Conservation (phyloP, 1,140 invertebrate genomes). For the Penaeus japonicus region DNA sequence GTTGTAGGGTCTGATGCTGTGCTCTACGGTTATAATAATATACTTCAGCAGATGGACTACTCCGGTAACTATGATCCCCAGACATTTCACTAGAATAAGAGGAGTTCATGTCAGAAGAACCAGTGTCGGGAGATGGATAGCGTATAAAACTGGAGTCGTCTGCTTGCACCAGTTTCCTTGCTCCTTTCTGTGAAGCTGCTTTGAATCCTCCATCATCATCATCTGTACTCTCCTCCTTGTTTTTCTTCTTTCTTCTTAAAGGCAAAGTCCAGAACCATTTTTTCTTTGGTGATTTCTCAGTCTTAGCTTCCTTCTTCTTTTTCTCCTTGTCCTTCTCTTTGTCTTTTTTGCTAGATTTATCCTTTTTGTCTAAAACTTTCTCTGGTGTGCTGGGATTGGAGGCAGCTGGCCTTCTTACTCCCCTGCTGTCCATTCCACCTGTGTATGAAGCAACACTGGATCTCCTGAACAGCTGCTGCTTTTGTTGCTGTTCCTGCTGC, state of each 20-base stretch:
- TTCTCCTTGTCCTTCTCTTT: conserved; percentile 58
- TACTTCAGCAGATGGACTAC: conserved; percentile 58
- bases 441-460: conserved; percentile 47
- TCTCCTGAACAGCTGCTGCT: conserved; percentile 27
- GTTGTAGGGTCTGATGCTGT: conserved; percentile 46
- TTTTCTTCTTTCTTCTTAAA: conserved; percentile 57
- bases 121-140: conserved; percentile 59
- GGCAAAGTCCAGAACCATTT: conserved; percentile 60
- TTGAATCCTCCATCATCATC: conserved; percentile 59
- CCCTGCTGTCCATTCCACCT: conserved; percentile 44
- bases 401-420: conserved; percentile 19
- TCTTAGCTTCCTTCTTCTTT: conserved; percentile 58
- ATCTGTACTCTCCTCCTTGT: conserved; percentile 54
- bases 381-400: conserved; percentile 58
- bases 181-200: conserved; percentile 52
- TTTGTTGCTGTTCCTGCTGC: conserved; percentile 33
- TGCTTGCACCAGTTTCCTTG: conserved; percentile 31
- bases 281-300: conserved; percentile 57
- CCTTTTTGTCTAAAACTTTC: conserved; percentile 55
- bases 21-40: conserved; percentile 58
- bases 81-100: conserved; percentile 58
- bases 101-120: conserved; percentile 57
- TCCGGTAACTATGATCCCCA: conserved; percentile 57
- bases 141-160: conserved; percentile 59
- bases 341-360: conserved; percentile 57